A percentile compares a stretch with the other conserved stretches of the same genome.
These are phyloP conservation scores for Premnoplex brunnescens DNA, from an alignment of 2,797 vertebrate genomes.

Conservation along the genomic window DNA sequence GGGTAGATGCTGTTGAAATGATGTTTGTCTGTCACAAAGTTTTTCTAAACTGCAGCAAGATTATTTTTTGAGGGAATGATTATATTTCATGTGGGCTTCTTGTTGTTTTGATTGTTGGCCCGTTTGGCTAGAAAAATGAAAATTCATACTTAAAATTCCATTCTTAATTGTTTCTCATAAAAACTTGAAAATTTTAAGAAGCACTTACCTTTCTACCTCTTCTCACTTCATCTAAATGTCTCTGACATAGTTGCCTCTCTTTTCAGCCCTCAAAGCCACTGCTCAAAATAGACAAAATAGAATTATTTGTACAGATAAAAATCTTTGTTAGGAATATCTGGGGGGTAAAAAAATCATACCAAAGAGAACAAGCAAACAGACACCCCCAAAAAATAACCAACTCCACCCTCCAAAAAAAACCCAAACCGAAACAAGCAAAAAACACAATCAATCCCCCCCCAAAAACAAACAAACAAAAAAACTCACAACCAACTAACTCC, in stretches of 20 bases:
- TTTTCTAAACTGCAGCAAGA: not conserved
- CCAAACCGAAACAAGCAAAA: not conserved
- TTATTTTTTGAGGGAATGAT: not conserved
- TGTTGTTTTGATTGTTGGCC: fast-evolving
- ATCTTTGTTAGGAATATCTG: not conserved
- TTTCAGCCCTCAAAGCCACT: not conserved
- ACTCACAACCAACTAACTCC: not conserved
- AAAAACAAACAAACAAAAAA: not conserved
- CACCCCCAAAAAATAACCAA: not conserved
- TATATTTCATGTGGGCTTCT: fast-evolving
- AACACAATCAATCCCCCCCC: not conserved
- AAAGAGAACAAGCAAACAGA: not conserved
- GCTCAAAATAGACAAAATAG: not conserved
- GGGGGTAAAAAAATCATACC: fast-evolving
- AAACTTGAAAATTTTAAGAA: not conserved
- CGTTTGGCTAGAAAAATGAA: not conserved
- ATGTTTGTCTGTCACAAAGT: not conserved
- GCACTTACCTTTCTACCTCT: not conserved
- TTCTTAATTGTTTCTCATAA: not conserved
- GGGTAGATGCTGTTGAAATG: not conserved
- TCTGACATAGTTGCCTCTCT: not conserved
- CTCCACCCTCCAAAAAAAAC: no score
- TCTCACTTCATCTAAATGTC: not conserved
- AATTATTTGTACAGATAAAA: not conserved
- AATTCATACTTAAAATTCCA: not conserved